Percentiles rank a stretch among this genome's conserved stretches.
Conservation (phyloP, 2,888 invertebrate genomes). For the Xanthia icteritia region DNA sequence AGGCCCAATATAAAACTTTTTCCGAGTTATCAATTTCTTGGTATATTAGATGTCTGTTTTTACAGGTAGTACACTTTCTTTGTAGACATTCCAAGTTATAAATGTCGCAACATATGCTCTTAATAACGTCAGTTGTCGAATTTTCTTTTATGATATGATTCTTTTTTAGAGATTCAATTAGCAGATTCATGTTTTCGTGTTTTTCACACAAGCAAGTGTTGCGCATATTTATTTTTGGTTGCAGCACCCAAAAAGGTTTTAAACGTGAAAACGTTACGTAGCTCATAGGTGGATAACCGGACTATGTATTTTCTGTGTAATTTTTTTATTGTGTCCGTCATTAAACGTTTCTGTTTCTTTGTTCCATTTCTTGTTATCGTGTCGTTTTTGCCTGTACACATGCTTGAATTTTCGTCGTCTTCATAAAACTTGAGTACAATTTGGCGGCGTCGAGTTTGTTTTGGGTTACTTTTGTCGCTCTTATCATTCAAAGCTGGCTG, state of each 20-base stretch:
- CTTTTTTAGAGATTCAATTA: constrained; percentile 38
- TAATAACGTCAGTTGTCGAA: constrained; percentile 32
- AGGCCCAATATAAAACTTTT: constrained; percentile 36
- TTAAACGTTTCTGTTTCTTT: constrained; percentile 10
- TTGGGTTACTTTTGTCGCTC: constrained; percentile 28
- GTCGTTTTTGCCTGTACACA: constrained; percentile 44
- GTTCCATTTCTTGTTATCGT: constrained; percentile 11
- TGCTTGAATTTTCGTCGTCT: constrained; percentile 37
- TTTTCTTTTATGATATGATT: constrained; percentile 37
- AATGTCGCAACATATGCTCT: constrained; percentile 36
- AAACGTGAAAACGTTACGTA: constrained; percentile 28
- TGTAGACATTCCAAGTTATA: constrained; percentile 36
- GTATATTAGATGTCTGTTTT: constrained; percentile 40
- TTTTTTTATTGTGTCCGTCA: too few species aligned
- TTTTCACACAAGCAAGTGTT: constrained; percentile 52
- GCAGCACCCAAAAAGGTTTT: constrained; percentile 50
- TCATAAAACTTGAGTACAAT: too few species aligned
- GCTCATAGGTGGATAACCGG: too few species aligned
- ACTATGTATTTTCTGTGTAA: too few species aligned
- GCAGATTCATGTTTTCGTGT: constrained; percentile 49
- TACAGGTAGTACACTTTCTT: constrained; percentile 31
- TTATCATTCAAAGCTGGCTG: constrained; percentile 27
- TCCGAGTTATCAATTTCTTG: constrained; percentile 48
- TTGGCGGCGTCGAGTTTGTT: too few species aligned
- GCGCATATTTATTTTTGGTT: constrained; percentile 42